Percentiles rank a stretch among this genome's conserved stretches.
These are phyloP conservation scores for Crotalus tigris DNA, from an alignment of 2,113 vertebrate species.

Conservation along the genomic window DNA sequence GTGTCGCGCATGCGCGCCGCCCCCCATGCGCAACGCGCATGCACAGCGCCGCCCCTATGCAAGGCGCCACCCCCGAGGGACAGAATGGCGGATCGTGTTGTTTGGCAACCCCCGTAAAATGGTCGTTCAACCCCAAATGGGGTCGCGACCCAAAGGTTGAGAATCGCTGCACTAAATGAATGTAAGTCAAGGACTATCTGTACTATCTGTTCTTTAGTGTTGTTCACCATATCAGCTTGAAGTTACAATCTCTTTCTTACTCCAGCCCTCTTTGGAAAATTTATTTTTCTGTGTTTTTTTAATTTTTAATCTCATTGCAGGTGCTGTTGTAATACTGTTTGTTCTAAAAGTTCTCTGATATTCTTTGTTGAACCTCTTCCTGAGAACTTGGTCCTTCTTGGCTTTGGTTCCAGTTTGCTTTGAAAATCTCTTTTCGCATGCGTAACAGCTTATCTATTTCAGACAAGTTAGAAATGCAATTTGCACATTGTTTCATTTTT, in stretches of 20 bases:
- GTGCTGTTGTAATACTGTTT: neutral
- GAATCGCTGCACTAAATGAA: neutral
- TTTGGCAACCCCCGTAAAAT: too few species aligned
- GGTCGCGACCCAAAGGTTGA: too few species aligned
- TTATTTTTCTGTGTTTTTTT: neutral
- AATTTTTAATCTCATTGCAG: neutral
- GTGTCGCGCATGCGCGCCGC: too few species aligned
- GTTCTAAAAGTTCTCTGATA: neutral
- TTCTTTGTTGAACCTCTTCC: neutral
- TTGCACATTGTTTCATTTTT: neutral
- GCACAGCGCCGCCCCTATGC: too few species aligned
- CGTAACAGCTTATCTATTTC: neutral
- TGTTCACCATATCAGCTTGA: neutral
- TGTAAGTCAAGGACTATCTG: neutral
- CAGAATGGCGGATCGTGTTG: too few species aligned
- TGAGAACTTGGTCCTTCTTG: neutral
- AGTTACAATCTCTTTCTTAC: neutral
- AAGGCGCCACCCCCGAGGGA: too few species aligned
- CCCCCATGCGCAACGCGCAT: too few species aligned
- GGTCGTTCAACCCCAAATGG: too few species aligned
- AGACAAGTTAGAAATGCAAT: neutral
- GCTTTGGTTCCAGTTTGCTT: neutral
- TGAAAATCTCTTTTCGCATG: neutral
- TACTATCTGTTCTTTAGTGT: neutral
- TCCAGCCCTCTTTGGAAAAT: neutral